Conservation (phyloP, 2,888 invertebrate genomes). For the Xylota segnis region DNA sequence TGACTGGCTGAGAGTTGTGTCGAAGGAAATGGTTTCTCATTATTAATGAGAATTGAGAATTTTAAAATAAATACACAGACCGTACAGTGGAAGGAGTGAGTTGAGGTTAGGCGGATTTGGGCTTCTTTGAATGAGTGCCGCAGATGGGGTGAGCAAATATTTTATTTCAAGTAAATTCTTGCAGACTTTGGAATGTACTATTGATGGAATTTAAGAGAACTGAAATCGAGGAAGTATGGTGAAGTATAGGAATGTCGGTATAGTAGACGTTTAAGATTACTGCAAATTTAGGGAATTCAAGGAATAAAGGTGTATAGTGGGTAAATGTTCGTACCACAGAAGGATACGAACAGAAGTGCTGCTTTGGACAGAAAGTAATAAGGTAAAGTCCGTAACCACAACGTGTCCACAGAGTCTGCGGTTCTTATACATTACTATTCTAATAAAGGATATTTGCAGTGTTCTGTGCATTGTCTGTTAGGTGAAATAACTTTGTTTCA, state of each 20-base stretch:
- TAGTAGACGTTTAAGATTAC: not conserved
- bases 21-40: constrained; percentile 47
- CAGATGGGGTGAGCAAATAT: not conserved
- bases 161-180: constrained; percentile 12
- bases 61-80: constrained; percentile 27
- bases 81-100: not conserved
- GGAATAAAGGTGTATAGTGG: not conserved
- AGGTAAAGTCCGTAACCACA: no score
- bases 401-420: no score
- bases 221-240: not conserved
- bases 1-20: constrained; percentile 23
- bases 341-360: no score
- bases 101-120: not conserved
- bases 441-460: no score
- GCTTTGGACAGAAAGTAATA: no score
- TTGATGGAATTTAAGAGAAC: not conserved
- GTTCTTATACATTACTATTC: no score
- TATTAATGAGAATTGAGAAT: constrained; percentile 62
- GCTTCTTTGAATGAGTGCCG: not conserved
- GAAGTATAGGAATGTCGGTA: not conserved
- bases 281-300: not conserved
- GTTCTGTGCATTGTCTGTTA: no score
- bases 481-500: no score
- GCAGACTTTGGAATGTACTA: constrained; percentile 8
- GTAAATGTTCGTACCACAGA: no score